Conservation (phyloP, 2,888 invertebrate genomes). For the Tetrapedia diversipes region DNA sequence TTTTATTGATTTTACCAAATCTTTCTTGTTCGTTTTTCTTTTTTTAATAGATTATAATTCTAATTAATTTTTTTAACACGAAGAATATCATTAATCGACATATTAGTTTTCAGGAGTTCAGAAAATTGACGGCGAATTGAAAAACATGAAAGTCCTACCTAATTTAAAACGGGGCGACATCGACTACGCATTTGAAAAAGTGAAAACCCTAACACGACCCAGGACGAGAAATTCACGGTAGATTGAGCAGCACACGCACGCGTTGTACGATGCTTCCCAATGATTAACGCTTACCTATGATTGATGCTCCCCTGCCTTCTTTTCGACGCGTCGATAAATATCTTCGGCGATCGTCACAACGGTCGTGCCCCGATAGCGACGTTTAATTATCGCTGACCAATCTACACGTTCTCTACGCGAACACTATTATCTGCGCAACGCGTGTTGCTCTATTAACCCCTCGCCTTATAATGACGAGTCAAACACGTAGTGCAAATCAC, state of each 20-base stretch:
- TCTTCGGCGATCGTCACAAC: slow-evolving; percentile 31
- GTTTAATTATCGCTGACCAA: background rate
- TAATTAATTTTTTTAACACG: background rate
- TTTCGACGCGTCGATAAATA: slow-evolving; percentile 43
- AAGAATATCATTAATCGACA: background rate
- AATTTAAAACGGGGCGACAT: background rate
- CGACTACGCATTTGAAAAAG: slow-evolving; percentile 2
- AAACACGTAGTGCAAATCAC: too few species aligned
- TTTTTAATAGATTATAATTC: background rate
- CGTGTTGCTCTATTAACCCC: too few species aligned
- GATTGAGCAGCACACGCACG: slow-evolving; percentile 44
- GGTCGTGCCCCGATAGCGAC: background rate
- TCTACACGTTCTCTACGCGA: too few species aligned
- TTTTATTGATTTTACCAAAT: too few species aligned
- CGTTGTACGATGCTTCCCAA: slow-evolving; percentile 33
- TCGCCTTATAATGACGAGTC: too few species aligned
- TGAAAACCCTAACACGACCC: slow-evolving; percentile 11
- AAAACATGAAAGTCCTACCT: background rate
- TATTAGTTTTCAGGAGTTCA: background rate
- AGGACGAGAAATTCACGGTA: slow-evolving; percentile 47
- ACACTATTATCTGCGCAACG: too few species aligned
- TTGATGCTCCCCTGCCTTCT: slow-evolving; percentile 52
- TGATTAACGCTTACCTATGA: slow-evolving; percentile 56
- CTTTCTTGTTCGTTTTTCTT: background rate
- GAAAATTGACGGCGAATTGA: background rate